Evolutionary conservation across 2,797 vertebrate species (phyloP), one percentile per base, ranked within the genome.

Genomic region (Sarcophilus harrisii): DNA sequence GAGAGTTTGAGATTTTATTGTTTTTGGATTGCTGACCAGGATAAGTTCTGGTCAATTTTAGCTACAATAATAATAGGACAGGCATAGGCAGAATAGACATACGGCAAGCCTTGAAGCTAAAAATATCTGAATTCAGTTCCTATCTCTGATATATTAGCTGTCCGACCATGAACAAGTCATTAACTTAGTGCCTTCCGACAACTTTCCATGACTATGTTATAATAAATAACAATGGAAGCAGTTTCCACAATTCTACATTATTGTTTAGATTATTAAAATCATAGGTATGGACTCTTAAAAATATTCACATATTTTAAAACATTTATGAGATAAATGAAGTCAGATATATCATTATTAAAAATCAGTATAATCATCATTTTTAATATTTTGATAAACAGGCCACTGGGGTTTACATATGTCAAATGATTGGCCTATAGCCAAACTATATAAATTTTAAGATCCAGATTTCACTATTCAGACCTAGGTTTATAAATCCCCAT

Each of bases 21-120:
- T 81, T 81, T 81, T 81, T 81, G 73, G 73, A 81, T 81, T 81
- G 73, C 73, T 81, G 73, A 81, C n/a, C 73, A 81, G 38, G 73
- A 81, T 45, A 81, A 81, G 66, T 81, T 81, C 38, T 81, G 38
- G 38, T 81, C 73, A 81, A 81, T 81, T 45, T 81, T 81, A 81
- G 73, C 38, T 81, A 81, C 21, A 81, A 81, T 81, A 45, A 45
- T 45, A 24, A 81, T 24, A 81, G 9, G 73, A 81, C 9, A 81
- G 73, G 21, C 38, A 45, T 45, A 45, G 21, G 38, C 10, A 3
- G 3, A 81, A n/a, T 81, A 38, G 21, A 45, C 21, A 27, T 27
- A 81, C 18, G 21, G 73, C 38, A 21, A 81, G 38, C 18, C n/a
- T 81, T 27, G 9, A n/a, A 81, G 38, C 21, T 24, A 45, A 81